Base-by-base conservation (phyloP, 30 jellyfish, hydroid and myxozoan genomes). In the Aurelia sp. region DNA sequence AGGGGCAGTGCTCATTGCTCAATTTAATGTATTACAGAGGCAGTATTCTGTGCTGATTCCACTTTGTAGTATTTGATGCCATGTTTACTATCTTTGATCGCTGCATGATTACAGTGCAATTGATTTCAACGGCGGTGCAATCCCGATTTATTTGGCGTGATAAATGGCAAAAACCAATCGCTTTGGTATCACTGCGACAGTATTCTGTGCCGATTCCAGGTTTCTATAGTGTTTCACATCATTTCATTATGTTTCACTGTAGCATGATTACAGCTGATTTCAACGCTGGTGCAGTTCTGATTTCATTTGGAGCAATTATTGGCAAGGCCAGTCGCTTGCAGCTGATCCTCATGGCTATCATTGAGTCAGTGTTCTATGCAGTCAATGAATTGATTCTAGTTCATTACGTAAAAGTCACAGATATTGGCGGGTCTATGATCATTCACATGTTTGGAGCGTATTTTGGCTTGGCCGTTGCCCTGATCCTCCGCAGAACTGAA, bases 341-440 rank as follows among this genome's bases (percentile, higher is more conserved):
- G 73, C 83, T 91, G 58, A 55, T 91, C 47, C 74, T 96, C 40
- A 76, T 96, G 52, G 96, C 97, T n/a, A 85, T 96, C 13, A 23
- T 90, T 35, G 99, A 92, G 47, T 73, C 85, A 4, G 88, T 91
- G 0, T 59, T 96, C 41, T 91, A 59, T 78, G 98, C 97, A 4
- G 89, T 91, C 73, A 96, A 88, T 77, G 97, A 92, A 58, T 52
- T 84, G 62, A 89, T 91, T 22, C 77, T 96, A 13, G 85, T 86
- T 33, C 98, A 96, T 64, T 96, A 86, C 79, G 51, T 96, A 51
- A 55, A 71, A 22, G 79, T 90, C 30, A 35, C 97, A n/a, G 99
- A 96, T 64, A 96, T 87, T 50, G 99, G 98, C 17, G 99, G 99
- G 4, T 86, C 98, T 7, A 91, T 96, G 91, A 91, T 92, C 59